A percentile compares a stretch with the other conserved stretches of the same genome.
These are phyloP conservation scores for Phalacrocorax brasilianus DNA, from an alignment of 2,113 vertebrate species.

Conservation along the genomic window DNA sequence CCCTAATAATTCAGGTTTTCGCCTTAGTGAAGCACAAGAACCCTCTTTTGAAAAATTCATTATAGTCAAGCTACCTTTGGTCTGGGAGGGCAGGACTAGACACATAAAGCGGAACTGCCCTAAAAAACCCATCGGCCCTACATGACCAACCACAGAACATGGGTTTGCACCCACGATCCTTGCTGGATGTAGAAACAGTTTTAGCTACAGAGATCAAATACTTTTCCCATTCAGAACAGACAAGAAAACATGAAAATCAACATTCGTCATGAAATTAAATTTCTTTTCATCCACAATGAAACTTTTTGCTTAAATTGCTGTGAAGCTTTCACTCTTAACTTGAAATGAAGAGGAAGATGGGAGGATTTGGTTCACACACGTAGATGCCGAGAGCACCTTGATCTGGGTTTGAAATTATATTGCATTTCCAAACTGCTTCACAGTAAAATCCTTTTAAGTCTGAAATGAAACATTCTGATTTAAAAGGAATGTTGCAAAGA, in stretches of 20 bases:
- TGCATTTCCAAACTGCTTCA: not conserved
- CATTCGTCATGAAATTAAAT: not conserved
- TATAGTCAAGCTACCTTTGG: not conserved
- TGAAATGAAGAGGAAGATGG: not conserved
- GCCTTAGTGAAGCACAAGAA: not conserved
- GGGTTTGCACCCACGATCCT: not conserved
- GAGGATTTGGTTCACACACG: not conserved
- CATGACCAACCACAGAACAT: not conserved
- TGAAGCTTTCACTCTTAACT: not conserved
- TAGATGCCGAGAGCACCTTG: not conserved
- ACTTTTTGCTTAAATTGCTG: not conserved
- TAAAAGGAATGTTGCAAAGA: not conserved
- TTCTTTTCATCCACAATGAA: not conserved
- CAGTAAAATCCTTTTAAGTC: not conserved
- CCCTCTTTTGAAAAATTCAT: not conserved
- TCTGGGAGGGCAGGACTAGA: not conserved
- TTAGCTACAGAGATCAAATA: not conserved
- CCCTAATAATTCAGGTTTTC: not conserved
- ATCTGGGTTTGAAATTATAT: not conserved
- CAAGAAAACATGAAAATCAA: not conserved
- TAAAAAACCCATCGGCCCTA: not conserved
- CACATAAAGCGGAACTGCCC: not conserved
- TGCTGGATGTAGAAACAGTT: not conserved
- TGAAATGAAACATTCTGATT: not conserved
- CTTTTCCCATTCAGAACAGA: not conserved